Base-by-base conservation (phyloP, 2,113 vertebrate species). In the Clupea harengus region DNA sequence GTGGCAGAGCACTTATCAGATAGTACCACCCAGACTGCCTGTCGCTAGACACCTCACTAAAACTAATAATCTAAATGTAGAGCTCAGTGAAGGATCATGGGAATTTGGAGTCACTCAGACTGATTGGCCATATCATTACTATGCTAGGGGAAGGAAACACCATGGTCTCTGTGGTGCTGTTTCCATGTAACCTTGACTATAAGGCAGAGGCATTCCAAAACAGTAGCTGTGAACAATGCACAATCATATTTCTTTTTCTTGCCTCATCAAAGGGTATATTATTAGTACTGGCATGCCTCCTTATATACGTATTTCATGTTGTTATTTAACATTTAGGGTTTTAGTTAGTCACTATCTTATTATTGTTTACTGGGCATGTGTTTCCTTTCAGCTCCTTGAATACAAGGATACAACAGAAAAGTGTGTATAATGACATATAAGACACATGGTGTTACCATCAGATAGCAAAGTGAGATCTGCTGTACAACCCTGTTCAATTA, bases 1-100 rank as follows among this genome's bases (percentile, higher is more conserved):
- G 50, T 80, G 28, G 82, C 83, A 50, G 18, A 57, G 49, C 87
- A 88, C 88, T 89, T 86, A 87, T 89, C 88, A 89, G 86, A 90
- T 84, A 82, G 88, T 85, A 89, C 18, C 81, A 45, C 83, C 54
- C 75, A 57, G 39, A 15, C 72, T 44, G 60, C 82, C 85, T 85
- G 80, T 80, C 84, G 25, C 87, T 83, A 87, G 85, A 88, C 89
- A 89, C 60, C 88, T 88, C 85, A 85, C 88, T 89, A 88, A 88
- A 89, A 86, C 85, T 89, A 88, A 90, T 89, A 87, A 87, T 57
- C 82, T 84, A 88, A 88, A 86, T 87, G 85, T 82, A 64, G 64
- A 72, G 88, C 84, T 86, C 83, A 83, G 83, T 18, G 45, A 45
- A 82, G 46, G 85, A 84, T 82, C 67, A 82, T 80, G 60, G 44